A percentile compares a stretch with the other conserved stretches of the same genome.
Evolutionary conservation across 1,140 invertebrate genomes (phyloP).

Genomic region (Megathymus violae): DNA sequence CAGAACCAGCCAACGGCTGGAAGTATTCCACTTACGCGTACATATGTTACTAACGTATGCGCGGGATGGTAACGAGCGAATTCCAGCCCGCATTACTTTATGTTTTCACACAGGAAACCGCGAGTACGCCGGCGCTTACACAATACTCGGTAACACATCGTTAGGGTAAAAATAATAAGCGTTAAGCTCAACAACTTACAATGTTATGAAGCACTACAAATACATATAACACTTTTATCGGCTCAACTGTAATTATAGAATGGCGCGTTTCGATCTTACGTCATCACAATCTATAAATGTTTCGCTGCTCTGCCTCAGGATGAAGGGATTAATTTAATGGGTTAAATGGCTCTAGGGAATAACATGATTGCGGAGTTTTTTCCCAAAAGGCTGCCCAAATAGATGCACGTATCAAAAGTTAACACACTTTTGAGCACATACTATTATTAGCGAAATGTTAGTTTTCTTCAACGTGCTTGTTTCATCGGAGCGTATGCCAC

Average conservation of each 20-base stretch:
- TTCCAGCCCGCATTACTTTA: slow-evolving; percentile 5
- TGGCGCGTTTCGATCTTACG: not conserved
- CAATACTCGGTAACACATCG: not conserved
- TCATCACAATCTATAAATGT: no score
- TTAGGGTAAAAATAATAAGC: slow-evolving; percentile 2
- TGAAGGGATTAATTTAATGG: no score
- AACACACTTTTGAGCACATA: no score
- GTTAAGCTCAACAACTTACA: slow-evolving; percentile 1
- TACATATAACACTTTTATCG: not conserved
- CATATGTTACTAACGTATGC: not conserved
- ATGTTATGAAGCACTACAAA: not conserved
- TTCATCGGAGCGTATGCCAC: no score
- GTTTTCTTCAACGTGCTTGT: no score
- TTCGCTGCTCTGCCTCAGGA: no score
- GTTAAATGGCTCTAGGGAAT: no score
- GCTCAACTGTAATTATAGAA: not conserved
- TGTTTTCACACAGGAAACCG: slow-evolving; percentile 2
- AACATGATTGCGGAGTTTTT: no score
- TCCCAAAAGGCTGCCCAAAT: no score
- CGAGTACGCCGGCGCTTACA: not conserved
- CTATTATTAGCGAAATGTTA: no score
- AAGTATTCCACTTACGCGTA: not conserved
- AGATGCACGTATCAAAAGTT: no score
- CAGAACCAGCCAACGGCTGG: no score
- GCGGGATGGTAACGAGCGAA: not conserved